Evolutionary conservation across 2,797 vertebrate species (phyloP), one percentile per base, ranked within the genome.

Genomic region (Microctenopoma lineatum): DNA sequence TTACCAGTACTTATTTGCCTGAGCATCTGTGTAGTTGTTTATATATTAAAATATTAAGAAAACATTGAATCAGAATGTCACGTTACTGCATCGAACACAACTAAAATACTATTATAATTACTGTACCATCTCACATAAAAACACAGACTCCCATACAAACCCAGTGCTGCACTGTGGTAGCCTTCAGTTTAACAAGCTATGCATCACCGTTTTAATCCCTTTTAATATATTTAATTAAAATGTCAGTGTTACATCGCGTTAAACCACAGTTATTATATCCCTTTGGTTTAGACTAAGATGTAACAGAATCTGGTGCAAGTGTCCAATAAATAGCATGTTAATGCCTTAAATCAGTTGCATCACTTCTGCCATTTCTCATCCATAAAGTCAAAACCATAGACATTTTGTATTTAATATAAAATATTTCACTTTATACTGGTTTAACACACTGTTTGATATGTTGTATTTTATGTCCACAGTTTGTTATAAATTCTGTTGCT

Each of bases 231-330:
- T 42, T 58, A 53, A 60, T 57, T 6, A 56, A 63, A 51, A 65
- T 71, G 10, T 4, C 21, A 42, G 15, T 27, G 5, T 42, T 69
- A 63, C 64, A 62, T 39, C 66, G 62, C 58, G 48, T 58, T 59
- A 67, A 70, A 29, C 38, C 27, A 32, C 29, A 47, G 42, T 41
- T 41, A 68, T 27, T 16, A 1, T 54, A 21, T 55, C 38, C 38
- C 48, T 44, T 83, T 87, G 80, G 57, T 88, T 84, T 86, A 87
- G 77, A 72, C 82, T 88, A 89, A 90, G 86, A 89, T 87, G 85
- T 48, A 73, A 66, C 11, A 85, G 76, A 89, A 89, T 90, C 84
- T 88, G 84, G 82, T 90, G 87, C 84, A 86, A 87, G 84, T 89
- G 87, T 89, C 87, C 54, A 84, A 52, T 74, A 71, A 78, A 80